Evolutionary conservation across 2,113 vertebrate species (phyloP).

Genomic region (Gallinago jamesoni): DNA sequence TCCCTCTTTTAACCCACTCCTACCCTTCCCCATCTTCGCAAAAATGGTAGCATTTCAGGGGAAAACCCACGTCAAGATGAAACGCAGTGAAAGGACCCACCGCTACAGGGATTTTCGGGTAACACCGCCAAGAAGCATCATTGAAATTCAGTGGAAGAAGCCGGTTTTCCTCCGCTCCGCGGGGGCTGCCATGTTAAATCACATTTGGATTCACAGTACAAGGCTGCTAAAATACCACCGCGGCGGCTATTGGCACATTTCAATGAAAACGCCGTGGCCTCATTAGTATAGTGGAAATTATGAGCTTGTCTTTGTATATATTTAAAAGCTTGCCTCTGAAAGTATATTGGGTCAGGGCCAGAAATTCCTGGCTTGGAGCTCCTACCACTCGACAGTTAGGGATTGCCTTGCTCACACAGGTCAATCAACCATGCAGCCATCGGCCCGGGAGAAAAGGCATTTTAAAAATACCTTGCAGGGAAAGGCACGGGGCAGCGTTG

Average conservation of each 20-base stretch:
- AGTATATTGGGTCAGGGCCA: not conserved
- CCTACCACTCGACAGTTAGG: not conserved
- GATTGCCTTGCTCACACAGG: not conserved
- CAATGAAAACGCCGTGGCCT: slow-evolving; percentile 39
- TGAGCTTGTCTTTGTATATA: slow-evolving; percentile 50
- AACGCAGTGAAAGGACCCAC: not conserved
- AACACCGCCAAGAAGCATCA: not conserved
- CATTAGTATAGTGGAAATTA: slow-evolving; percentile 56
- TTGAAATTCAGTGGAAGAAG: slow-evolving; percentile 26
- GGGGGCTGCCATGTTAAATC: slow-evolving; percentile 39
- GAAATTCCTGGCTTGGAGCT: slow-evolving; percentile 24
- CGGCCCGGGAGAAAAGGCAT: not conserved
- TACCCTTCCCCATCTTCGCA: not conserved
- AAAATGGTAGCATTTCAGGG: not conserved
- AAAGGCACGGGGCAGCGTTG: fast-evolving
- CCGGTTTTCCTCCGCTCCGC: not conserved
- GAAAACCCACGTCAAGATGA: fast-evolving
- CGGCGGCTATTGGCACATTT: slow-evolving; percentile 21
- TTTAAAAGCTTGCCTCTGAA: slow-evolving; percentile 42
- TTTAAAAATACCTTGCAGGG: not conserved
- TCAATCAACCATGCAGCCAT: not conserved
- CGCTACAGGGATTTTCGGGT: not conserved
- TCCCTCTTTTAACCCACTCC: not conserved
- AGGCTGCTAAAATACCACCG: slow-evolving; percentile 56
- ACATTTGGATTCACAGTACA: slow-evolving; percentile 52